These are phyloP conservation scores for Myrmophylax atrothorax DNA, from an alignment of 2,113 vertebrate genomes.

Conservation along the genomic window DNA sequence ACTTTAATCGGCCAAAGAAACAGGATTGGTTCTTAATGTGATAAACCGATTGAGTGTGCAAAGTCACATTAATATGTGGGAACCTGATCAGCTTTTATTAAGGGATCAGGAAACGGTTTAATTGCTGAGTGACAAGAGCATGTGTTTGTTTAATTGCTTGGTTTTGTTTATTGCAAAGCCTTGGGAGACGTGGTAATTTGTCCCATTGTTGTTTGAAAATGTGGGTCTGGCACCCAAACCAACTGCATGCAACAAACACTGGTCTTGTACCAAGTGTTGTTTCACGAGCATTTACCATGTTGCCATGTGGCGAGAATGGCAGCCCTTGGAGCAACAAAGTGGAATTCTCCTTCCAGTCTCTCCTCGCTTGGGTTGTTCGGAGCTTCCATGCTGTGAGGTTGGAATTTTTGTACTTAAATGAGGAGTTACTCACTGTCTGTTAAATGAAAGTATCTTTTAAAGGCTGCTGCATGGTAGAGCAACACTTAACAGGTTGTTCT, in stretches of 20 bases:
- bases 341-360: neutral
- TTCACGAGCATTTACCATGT: neutral
- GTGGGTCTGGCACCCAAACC: constrained; percentile 21
- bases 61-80: constrained; percentile 33
- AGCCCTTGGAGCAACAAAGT: neutral
- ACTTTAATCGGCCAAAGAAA: constrained; percentile 34
- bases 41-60: neutral
- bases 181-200: neutral
- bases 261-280: neutral
- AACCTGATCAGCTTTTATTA: constrained; percentile 21
- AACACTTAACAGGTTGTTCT: neutral
- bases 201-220: constrained; percentile 36
- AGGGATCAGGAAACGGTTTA: constrained; percentile 16
- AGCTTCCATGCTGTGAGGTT: neutral
- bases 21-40: neutral
- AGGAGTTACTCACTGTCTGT: neutral
- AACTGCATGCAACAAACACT: neutral
- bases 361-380: neutral
- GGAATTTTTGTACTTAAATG: neutral
- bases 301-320: neutral
- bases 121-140: constrained; percentile 32
- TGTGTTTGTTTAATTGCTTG: constrained; percentile 54
- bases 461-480: neutral
- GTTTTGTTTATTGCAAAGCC: constrained; percentile 36
- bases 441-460: constrained; percentile 4